Evolutionary conservation across 2,888 invertebrate species (phyloP), one percentile per base, ranked within the genome.

Genomic region (Sarcophaga variegata): DNA sequence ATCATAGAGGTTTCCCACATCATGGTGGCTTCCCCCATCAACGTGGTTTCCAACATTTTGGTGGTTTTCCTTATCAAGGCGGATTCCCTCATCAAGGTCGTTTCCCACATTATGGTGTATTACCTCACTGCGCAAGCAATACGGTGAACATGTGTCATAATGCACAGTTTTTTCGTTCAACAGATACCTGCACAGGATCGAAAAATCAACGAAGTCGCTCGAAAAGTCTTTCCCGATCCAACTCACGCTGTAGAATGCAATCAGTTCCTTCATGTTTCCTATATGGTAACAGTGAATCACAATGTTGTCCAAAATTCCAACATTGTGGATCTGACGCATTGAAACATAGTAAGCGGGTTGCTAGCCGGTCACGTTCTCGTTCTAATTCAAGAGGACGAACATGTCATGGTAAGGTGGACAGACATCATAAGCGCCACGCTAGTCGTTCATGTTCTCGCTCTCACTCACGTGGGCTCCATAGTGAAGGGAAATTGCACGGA

Each of bases 81-180:
- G 37, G 37, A 6, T 37, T 37, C 37, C 6, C 37, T 1, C 37
- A 37, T 37, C 0, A 66, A 37, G 20, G 47, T 63, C 6, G 37
- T 37, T 20, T 22, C 20, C 77, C 81, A 37, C 70, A 71, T 25
- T 82, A 27, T 37, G 37, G 74, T 0, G 80, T 49, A 22, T n/a
- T 25, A 4, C 63, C 25, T 22, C 22, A 22, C 22, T 22, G 22
- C 22, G 22, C 22, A 22, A 22, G 22, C 22, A 22, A 22, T 22
- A 22, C 22, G 22, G 22, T 22, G 47, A 5, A 75, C 0, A 66
- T 49, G 27, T 75, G 47, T 27, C 78, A 82, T 14, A 82, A 70
- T 60, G 54, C 60, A 6, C 86, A 82, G 79, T 83, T 83, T 80
- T 86, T 83, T 83, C 77, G 62, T 11, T 59, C 80, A 71, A 6